Evolutionary conservation across 2,797 vertebrate genomes (phyloP).

Genomic region (Notamacropus eugenii): DNA sequence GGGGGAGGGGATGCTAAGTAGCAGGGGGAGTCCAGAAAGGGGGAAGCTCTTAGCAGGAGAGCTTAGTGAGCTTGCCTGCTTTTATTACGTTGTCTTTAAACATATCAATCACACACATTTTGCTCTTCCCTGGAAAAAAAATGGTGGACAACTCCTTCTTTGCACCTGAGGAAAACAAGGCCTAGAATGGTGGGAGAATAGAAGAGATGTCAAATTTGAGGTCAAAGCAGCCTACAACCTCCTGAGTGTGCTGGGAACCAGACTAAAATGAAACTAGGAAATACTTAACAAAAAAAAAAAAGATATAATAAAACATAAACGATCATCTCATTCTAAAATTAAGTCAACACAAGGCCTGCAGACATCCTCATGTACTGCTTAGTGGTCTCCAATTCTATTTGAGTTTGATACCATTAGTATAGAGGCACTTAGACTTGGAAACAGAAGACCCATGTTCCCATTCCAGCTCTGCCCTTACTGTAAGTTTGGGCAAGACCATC

Average conservation of each 20-base stretch:
- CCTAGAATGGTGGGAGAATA: background rate
- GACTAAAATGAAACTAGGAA: background rate
- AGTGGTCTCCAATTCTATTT: background rate
- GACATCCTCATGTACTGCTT: background rate
- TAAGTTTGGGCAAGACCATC: background rate
- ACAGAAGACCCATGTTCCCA: background rate
- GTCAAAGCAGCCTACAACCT: background rate
- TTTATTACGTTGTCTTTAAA: background rate
- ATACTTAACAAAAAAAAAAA: background rate
- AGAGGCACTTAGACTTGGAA: background rate
- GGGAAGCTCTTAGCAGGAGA: background rate
- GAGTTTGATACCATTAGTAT: background rate
- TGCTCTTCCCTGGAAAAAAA: background rate
- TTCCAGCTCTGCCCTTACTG: background rate
- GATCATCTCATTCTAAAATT: background rate
- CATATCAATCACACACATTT: background rate
- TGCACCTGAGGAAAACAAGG: background rate
- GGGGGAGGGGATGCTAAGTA: background rate
- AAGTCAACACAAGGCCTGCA: background rate
- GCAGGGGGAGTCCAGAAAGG: background rate
- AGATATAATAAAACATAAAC: background rate
- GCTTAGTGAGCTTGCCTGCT: background rate
- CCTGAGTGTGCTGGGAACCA: background rate
- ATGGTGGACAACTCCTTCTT: background rate
- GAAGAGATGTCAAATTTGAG: background rate